Percentiles rank a stretch among this genome's conserved stretches.
phyloP scores from a whole-genome alignment of 2,797 vertebrate genomes.

The Pangasius djambal region DNA sequence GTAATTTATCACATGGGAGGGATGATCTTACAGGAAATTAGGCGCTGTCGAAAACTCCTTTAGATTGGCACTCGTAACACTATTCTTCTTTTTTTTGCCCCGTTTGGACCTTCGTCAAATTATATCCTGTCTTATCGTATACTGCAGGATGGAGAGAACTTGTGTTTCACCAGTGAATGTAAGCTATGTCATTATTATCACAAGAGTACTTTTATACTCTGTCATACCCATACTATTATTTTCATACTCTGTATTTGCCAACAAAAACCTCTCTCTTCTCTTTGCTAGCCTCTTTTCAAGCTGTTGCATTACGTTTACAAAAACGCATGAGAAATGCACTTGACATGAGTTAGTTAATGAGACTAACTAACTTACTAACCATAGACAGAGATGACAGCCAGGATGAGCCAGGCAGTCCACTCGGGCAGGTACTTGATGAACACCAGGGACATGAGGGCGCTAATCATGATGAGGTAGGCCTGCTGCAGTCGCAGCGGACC shows the following conservation, averaged over 20 bases:
- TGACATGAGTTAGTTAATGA: no score
- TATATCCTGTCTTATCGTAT: constrained; percentile 8
- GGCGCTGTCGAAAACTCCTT: not conserved
- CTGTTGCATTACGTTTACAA: not conserved
- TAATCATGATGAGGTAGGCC: constrained; percentile 99
- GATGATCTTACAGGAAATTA: constrained; percentile 17
- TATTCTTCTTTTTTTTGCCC: constrained; percentile 33
- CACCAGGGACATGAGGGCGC: constrained; percentile 97
- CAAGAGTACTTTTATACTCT: not conserved
- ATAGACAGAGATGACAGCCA: constrained; percentile 96
- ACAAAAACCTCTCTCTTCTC: not conserved
- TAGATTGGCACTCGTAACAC: not conserved
- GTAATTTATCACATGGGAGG: constrained; percentile 10
- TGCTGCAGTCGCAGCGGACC: constrained; percentile 96
- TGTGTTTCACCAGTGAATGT: not conserved
- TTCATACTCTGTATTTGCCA: not conserved
- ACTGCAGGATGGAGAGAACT: not conserved
- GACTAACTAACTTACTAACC: constrained; percentile 76
- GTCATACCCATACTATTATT: not conserved
- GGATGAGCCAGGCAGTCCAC: constrained; percentile 98
- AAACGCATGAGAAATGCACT: not conserved
- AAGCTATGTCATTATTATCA: not conserved
- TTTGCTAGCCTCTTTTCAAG: not conserved
- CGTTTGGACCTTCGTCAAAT: constrained; percentile 42
- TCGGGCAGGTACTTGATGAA: constrained; percentile 99